These are phyloP conservation scores for Coelopa pilipes DNA, from an alignment of 2,888 invertebrate species.

Conservation along the genomic window DNA sequence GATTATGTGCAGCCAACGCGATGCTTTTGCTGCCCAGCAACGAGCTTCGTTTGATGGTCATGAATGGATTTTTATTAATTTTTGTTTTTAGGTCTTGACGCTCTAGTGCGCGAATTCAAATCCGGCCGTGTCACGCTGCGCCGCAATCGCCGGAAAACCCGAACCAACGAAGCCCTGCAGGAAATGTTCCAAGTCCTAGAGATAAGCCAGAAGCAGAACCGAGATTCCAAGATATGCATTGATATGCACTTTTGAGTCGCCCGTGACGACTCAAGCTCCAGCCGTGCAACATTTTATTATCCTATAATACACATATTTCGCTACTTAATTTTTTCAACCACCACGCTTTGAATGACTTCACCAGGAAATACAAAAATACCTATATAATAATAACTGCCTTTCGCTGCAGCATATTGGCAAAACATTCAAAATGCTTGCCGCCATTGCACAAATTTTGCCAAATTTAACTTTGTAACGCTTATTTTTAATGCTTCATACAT, in stretches of 20 bases:
- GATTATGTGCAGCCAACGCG: not conserved
- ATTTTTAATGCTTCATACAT: slow-evolving; percentile 26
- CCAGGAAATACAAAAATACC: not conserved
- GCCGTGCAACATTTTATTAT: not conserved
- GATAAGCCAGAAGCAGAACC: slow-evolving; percentile 65
- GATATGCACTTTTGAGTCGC: slow-evolving; percentile 57
- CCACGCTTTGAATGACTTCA: not conserved
- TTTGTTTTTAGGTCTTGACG: slow-evolving; percentile 65
- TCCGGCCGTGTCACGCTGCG: slow-evolving; percentile 65
- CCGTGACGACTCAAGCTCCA: too few species aligned
- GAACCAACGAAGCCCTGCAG: slow-evolving; percentile 63
- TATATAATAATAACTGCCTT: too few species aligned
- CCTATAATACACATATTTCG: not conserved
- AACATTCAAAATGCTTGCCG: too few species aligned
- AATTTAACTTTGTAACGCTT: too few species aligned
- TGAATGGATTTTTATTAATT: not conserved
- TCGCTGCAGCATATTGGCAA: too few species aligned
- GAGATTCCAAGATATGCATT: slow-evolving; percentile 64
- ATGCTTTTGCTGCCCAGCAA: not conserved
- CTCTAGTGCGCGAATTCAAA: slow-evolving; percentile 65
- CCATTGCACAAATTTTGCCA: too few species aligned
- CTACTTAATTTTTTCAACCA: not conserved
- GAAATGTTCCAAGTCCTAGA: slow-evolving; percentile 67
- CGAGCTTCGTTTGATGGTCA: not conserved
- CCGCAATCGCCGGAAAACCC: slow-evolving; percentile 63